Conservation (phyloP, 2,888 invertebrate genomes). For the Hypolimnas misippus region DNA sequence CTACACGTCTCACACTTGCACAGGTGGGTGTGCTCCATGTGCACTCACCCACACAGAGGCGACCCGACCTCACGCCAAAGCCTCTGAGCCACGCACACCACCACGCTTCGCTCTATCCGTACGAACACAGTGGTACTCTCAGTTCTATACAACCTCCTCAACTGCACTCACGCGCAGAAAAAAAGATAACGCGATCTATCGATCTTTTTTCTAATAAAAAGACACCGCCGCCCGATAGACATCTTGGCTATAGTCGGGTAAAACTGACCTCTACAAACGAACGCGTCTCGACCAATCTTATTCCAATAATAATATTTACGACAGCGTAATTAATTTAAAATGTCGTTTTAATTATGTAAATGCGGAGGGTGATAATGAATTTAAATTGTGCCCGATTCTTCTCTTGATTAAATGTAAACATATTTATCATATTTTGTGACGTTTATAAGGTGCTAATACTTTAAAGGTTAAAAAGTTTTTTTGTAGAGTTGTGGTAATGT, state of each 20-base stretch:
- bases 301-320: conserved; percentile 76
- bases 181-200: conserved; percentile 82
- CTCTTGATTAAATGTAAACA: conserved; percentile 79
- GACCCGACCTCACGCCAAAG: conserved; percentile 61
- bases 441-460: conserved; percentile 70
- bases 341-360: conserved; percentile 81
- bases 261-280: conserved; percentile 71
- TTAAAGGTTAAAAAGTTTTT: conserved; percentile 56
- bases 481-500: conserved; percentile 54
- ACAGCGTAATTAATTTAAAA: conserved; percentile 78
- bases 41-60: conserved; percentile 73
- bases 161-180: conserved; percentile 84
- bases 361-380: conserved; percentile 79
- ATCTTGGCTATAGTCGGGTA: conserved; percentile 71
- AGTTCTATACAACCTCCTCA: conserved; percentile 82
- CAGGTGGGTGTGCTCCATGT: conserved; percentile 74
- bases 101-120: conserved; percentile 59
- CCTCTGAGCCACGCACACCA: conserved; percentile 73
- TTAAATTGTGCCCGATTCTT: conserved; percentile 74
- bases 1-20: conserved; percentile 41
- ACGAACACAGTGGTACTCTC: conserved; percentile 81
- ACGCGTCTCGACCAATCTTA: conserved; percentile 69
- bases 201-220: conserved; percentile 80
- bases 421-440: conserved; percentile 73
- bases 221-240: conserved; percentile 67